Evolutionary conservation across 2,888 invertebrate species (phyloP).

Genomic region (Prosopocoilus inquinatus): DNA sequence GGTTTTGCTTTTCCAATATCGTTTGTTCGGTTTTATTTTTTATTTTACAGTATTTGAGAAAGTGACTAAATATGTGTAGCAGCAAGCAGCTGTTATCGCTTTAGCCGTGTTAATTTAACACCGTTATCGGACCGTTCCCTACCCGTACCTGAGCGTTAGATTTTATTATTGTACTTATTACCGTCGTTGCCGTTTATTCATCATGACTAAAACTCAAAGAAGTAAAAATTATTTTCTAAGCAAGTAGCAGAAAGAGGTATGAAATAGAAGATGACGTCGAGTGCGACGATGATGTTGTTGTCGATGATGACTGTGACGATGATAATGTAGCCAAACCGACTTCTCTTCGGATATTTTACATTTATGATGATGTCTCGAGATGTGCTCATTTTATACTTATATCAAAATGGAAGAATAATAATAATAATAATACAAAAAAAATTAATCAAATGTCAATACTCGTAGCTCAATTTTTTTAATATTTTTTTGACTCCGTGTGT

Average conservation of each 20-base stretch:
- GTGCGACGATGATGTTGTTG: too few relatives aligned
- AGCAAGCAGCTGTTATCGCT: slow-evolving; percentile 15
- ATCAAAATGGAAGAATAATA: slow-evolving; percentile 25
- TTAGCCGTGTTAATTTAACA: slow-evolving; percentile 19
- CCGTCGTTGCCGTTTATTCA: slow-evolving; percentile 28
- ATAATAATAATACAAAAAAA: slow-evolving; percentile 16
- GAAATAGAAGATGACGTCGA: too few relatives aligned
- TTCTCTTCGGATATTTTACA: slow-evolving; percentile 33
- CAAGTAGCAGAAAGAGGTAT: not conserved
- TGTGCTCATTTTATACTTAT: slow-evolving; percentile 48
- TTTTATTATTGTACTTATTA: slow-evolving; percentile 31
- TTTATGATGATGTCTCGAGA: slow-evolving; percentile 38
- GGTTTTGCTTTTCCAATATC: too few relatives aligned
- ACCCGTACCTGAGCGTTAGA: slow-evolving; percentile 46
- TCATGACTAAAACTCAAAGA: slow-evolving; percentile 17
- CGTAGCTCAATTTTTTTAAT: slow-evolving; percentile 44
- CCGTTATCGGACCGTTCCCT: slow-evolving; percentile 38
- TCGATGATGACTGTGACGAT: not conserved
- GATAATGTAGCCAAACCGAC: slow-evolving; percentile 1
- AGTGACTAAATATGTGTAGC: slow-evolving; percentile 13
- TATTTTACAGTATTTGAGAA: not conserved
- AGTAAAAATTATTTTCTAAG: slow-evolving; percentile 16
- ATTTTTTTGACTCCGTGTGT: slow-evolving; percentile 15
- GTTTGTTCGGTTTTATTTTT: not conserved
- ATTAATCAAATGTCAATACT: slow-evolving; percentile 51